Conservation (phyloP, 2,797 vertebrate genomes). For the Philypnodon macrostomus region DNA sequence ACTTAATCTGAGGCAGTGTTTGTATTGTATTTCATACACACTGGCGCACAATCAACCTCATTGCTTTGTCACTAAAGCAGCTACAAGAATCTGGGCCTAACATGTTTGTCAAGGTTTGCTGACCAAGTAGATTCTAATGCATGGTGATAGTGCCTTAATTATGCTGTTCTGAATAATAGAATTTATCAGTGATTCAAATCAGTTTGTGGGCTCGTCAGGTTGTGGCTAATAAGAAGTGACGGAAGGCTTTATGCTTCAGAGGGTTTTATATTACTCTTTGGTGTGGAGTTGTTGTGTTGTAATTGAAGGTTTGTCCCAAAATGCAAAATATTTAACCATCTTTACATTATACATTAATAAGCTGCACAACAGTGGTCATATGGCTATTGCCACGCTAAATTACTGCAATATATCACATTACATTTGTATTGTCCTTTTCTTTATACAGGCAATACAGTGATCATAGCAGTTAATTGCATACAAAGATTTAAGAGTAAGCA, state of each 20-base stretch:
- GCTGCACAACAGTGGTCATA: too few relatives aligned
- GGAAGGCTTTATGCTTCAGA: too few relatives aligned
- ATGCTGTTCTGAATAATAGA: constrained; percentile 35
- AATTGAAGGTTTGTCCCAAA: too few relatives aligned
- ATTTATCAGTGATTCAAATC: constrained; percentile 9
- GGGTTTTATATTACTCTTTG: too few relatives aligned
- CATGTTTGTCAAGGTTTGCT: constrained; percentile 50
- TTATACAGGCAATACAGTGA: neutral
- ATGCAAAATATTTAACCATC: too few relatives aligned
- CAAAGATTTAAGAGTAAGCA: neutral
- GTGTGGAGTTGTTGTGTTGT: too few relatives aligned
- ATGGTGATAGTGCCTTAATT: constrained; percentile 51
- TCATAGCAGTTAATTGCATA: neutral
- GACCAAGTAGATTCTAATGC: constrained; percentile 51
- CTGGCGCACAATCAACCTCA: constrained; percentile 19
- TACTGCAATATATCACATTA: too few relatives aligned
- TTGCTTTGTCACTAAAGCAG: constrained; percentile 38
- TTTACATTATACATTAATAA: too few relatives aligned
- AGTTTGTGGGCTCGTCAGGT: neutral
- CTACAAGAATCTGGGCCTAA: constrained; percentile 43
- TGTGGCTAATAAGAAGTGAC: neutral
- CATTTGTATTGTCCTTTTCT: neutral
- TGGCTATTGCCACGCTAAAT: too few relatives aligned
- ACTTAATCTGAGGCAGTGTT: constrained; percentile 35
- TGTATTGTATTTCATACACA: constrained; percentile 11